Percentiles rank a stretch among this genome's conserved stretches.
These are phyloP conservation scores for Drosophila lini DNA, from an alignment of 1,140 invertebrate genomes.

Conservation along the genomic window DNA sequence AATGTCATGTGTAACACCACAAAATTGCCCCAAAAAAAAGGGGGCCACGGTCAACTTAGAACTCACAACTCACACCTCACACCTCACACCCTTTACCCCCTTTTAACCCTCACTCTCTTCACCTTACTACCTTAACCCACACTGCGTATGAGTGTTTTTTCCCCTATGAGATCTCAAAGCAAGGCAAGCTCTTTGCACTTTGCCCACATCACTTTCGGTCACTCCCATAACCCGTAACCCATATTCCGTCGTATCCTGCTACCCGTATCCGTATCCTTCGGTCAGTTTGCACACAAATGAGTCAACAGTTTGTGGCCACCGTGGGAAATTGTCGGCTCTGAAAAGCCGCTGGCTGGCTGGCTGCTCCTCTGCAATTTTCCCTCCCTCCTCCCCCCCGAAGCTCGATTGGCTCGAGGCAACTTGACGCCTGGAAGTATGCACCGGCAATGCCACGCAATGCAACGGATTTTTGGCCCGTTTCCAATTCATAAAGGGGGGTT, in stretches of 20 bases:
- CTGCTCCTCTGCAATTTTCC: neutral
- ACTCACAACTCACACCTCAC: neutral
- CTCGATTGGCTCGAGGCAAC: slow-evolving; percentile 56
- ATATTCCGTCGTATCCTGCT: too few relatives aligned
- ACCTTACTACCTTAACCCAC: slow-evolving; percentile 7
- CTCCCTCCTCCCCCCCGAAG: too few relatives aligned
- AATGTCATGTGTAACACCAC: slow-evolving; percentile 65
- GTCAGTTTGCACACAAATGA: slow-evolving; percentile 55
- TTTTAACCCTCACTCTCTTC: neutral
- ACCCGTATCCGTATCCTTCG: neutral
- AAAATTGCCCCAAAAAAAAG: slow-evolving; percentile 31
- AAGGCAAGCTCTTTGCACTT: slow-evolving; percentile 53
- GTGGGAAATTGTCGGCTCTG: slow-evolving; percentile 33
- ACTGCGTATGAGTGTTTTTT: slow-evolving; percentile 32
- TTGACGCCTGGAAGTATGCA: slow-evolving; percentile 56
- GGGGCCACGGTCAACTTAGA: slow-evolving; percentile 1
- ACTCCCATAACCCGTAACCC: slow-evolving; percentile 10
- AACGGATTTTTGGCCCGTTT: slow-evolving; percentile 35
- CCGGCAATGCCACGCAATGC: slow-evolving; percentile 21
- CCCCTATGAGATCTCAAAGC: slow-evolving; percentile 6
- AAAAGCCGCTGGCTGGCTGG: slow-evolving; percentile 5
- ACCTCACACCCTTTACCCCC: neutral
- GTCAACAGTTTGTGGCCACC: slow-evolving; percentile 71
- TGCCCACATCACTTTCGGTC: slow-evolving; percentile 46
- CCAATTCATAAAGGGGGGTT: slow-evolving; percentile 37